These are phyloP conservation scores for Drosophila teissieri DNA, from an alignment of 1,140 invertebrate species.

Conservation along the genomic window DNA sequence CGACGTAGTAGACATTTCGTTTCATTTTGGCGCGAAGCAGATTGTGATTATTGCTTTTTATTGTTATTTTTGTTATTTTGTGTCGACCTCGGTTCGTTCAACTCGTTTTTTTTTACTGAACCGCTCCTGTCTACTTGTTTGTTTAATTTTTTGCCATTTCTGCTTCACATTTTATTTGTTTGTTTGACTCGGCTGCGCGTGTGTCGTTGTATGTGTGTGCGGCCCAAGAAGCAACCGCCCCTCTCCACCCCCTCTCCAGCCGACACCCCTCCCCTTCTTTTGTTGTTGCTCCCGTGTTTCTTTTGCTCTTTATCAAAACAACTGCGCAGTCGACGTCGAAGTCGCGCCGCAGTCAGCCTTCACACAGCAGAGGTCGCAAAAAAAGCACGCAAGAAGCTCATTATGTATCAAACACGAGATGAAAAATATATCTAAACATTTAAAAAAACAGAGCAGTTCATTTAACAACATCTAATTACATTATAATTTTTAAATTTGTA, in stretches of 20 bases:
- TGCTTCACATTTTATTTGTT: constrained; percentile 84
- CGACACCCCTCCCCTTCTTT: constrained; percentile 29
- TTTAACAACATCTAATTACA: too few species aligned
- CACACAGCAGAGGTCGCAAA: constrained; percentile 15
- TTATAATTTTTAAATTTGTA: too few species aligned
- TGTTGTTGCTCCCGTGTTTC: constrained; percentile 57
- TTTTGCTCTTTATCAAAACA: constrained; percentile 67
- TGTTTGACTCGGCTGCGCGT: constrained; percentile 79
- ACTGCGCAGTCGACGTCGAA: constrained; percentile 46
- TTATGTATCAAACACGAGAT: background rate
- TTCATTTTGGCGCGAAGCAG: constrained; percentile 62
- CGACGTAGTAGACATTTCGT: constrained; percentile 74
- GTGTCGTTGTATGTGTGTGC: constrained; percentile 71
- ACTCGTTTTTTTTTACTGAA: constrained; percentile 67
- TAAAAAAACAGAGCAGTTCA: too few species aligned
- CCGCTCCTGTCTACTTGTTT: constrained; percentile 84
- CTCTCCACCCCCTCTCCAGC: constrained; percentile 1
- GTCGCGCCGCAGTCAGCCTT: constrained; percentile 39
- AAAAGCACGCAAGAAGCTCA: background rate
- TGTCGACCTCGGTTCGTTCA: constrained; percentile 68
- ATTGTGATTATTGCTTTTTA: constrained; percentile 30
- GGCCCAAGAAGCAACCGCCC: constrained; percentile 60
- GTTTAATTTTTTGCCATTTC: constrained; percentile 84
- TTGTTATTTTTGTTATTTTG: constrained; percentile 35
- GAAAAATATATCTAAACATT: too few species aligned